Conservation (phyloP, 2,797 vertebrate genomes). For the Aselliscus stoliczkanus region DNA sequence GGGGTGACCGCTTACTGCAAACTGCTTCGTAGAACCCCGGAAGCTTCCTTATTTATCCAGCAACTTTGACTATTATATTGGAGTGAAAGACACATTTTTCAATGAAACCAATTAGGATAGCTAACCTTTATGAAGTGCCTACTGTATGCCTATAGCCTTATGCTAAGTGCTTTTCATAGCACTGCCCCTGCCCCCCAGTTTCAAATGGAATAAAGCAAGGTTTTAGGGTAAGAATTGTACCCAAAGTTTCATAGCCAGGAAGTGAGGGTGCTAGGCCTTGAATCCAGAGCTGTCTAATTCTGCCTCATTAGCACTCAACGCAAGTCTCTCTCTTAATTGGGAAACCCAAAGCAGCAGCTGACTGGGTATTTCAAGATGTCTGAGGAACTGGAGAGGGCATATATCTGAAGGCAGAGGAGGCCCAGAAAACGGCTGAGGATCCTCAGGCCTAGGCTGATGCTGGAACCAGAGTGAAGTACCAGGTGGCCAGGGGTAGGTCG, state of each 20-base stretch:
- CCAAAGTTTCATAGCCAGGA: background rate
- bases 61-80: background rate
- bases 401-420: background rate
- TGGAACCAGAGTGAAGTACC: background rate
- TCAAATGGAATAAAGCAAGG: background rate
- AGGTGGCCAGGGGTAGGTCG: background rate
- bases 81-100: background rate
- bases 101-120: background rate
- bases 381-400: background rate
- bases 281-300: background rate
- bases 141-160: background rate
- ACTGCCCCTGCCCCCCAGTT: background rate
- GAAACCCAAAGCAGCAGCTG: background rate
- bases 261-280: background rate
- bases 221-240: rapidly evolving
- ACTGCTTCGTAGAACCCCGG: background rate
- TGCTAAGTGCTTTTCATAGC: background rate
- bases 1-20: background rate
- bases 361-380: background rate
- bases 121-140: background rate
- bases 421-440: background rate
- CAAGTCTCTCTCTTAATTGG: background rate
- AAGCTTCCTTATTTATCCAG: background rate
- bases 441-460: background rate
- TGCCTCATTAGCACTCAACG: background rate